Base-by-base conservation (phyloP, 2,797 vertebrate genomes). In the Hyperoplus lanceolatus region DNA sequence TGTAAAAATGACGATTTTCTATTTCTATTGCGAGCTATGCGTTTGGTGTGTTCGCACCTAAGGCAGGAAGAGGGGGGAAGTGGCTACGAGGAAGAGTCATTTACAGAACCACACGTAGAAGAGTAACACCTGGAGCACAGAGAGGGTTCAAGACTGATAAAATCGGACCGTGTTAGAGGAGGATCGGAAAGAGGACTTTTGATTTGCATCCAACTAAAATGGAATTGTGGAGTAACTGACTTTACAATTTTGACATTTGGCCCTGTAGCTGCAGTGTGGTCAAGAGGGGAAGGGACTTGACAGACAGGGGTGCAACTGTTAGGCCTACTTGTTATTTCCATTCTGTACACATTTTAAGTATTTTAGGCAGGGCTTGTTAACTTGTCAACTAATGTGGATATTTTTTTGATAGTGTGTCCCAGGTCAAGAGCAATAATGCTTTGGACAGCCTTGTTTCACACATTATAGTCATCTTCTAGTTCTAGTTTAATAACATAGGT, bases 201-300 rank as follows among this genome's bases (percentile, higher is more conserved):
- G 8, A 11, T 48, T 79, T 14, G 12, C 53, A 13, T n/a, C 6
- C 16, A 4, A 68, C 70, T 70, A 46, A 67, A 73, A 66, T 41
- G 5, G 68, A 73, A 9, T 57, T 66, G 51, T 50, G 10, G 54
- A 50, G 55, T 13, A 29, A 11, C 4, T 14, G 55, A 73, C 38
- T n/a, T 13, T 8, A 57, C 14, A 53, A n/a, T 48, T 72, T 38
- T 68, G 39, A 51, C 51, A 49, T 43, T 57, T 62, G 16, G 10
- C 21, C 8, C 29, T 10, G 68, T 13, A 38, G 46, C 16, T 48
- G 58, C 21, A 4, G 5, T 8, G 61, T 45, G 49, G 41, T 75
- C 49, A 8, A 41, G 39, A 45, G 7, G 8, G 11, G 51, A 73
- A 41, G 53, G 42, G 8, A 16, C 4, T 41, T 16, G 0, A 5